A percentile compares a stretch with the other conserved stretches of the same genome.
Conservation (phyloP, 2,797 vertebrate genomes). For the Ctenosaura bakeri region DNA sequence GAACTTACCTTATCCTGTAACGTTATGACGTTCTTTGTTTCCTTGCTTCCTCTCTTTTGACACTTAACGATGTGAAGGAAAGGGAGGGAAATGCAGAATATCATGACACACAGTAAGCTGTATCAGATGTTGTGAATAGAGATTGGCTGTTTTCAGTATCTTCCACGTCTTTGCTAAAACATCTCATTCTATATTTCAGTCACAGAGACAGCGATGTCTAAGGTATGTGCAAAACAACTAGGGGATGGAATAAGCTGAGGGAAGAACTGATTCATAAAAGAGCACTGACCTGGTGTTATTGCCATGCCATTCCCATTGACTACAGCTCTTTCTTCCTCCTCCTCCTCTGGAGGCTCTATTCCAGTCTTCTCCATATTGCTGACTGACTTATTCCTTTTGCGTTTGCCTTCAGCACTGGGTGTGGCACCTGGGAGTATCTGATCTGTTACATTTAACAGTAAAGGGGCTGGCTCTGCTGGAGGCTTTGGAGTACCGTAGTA, state of each 20-base stretch:
- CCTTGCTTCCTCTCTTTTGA: no score
- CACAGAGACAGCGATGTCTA: background rate
- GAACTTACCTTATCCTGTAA: background rate
- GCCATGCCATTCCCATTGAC: conserved; percentile 93
- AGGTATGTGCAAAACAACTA: background rate
- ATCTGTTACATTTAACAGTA: conserved; percentile 96
- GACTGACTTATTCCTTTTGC: conserved; percentile 97
- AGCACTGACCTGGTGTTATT: conserved; percentile 92
- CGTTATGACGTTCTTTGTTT: no score
- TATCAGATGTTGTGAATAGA: background rate
- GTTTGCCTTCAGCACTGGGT: conserved; percentile 95
- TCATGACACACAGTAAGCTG: no score
- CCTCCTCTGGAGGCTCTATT: conserved; percentile 94
- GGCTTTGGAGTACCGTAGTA: conserved; percentile 99
- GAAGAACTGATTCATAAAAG: background rate
- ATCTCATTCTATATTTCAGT: background rate
- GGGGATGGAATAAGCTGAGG: no score
- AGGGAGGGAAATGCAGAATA: background rate
- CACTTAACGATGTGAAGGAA: background rate
- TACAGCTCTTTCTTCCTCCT: conserved; percentile 93
- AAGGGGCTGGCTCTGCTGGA: conserved; percentile 90
- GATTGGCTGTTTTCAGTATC: background rate
- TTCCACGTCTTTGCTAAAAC: background rate
- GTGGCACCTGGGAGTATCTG: conserved; percentile 95
- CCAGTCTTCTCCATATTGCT: conserved; percentile 99